These are phyloP conservation scores for Meles meles DNA, from an alignment of 2,113 vertebrate genomes.

Conservation along the genomic window DNA sequence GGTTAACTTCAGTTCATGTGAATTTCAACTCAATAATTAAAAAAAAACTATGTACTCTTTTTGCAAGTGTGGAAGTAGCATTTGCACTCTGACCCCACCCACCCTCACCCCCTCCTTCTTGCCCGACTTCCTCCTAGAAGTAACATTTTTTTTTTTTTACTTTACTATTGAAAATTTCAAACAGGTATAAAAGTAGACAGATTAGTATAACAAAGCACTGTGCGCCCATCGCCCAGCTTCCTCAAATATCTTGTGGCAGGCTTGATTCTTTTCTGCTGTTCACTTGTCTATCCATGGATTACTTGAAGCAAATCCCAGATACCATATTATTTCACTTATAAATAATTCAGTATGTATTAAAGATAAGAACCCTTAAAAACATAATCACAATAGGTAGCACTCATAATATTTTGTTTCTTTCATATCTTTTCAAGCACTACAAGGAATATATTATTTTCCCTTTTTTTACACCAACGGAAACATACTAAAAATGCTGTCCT, in stretches of 20 bases:
- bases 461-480: background rate
- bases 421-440: background rate
- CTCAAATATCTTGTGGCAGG: background rate
- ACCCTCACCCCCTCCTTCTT: background rate
- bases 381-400: background rate
- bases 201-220: background rate
- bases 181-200: background rate
- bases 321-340: background rate
- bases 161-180: background rate
- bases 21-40: background rate
- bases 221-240: background rate
- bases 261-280: background rate
- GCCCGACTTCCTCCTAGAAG: background rate
- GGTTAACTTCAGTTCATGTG: background rate
- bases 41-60: background rate
- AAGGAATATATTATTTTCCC: background rate
- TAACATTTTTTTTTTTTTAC: background rate
- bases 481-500: background rate
- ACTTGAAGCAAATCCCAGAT: background rate
- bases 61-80: background rate
- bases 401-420: background rate
- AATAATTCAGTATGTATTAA: background rate
- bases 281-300: background rate
- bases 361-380: background rate
- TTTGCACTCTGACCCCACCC: background rate